These are phyloP conservation scores for Microchrysa polita DNA, from an alignment of 2,888 invertebrate genomes.

Conservation along the genomic window DNA sequence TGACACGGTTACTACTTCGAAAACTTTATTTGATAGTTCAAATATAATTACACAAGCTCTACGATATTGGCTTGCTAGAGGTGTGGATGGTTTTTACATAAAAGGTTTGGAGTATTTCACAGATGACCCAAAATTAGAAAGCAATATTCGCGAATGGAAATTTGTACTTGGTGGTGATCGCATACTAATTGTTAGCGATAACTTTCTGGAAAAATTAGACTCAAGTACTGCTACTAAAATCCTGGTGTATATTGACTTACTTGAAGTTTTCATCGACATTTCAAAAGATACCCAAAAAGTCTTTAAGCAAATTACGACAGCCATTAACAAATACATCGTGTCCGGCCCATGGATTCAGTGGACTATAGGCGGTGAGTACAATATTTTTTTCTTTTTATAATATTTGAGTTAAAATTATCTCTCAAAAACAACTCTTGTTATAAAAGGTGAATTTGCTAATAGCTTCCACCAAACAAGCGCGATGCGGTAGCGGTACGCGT, in stretches of 20 bases:
- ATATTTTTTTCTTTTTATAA: too few relatives aligned
- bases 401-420: too few relatives aligned
- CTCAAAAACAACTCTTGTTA: too few relatives aligned
- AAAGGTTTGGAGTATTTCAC: slow-evolving; percentile 78
- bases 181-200: slow-evolving; percentile 74
- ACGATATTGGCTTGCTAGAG: slow-evolving; percentile 75
- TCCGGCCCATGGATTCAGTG: slow-evolving; percentile 82
- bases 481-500: too few relatives aligned
- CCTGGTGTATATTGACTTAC: slow-evolving; percentile 74
- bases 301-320: slow-evolving; percentile 68
- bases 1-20: slow-evolving; percentile 36
- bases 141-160: slow-evolving; percentile 75
- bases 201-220: slow-evolving; percentile 66
- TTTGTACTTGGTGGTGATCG: slow-evolving; percentile 70
- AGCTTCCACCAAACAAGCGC: too few relatives aligned
- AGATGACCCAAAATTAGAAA: slow-evolving; percentile 69
- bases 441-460: too few relatives aligned
- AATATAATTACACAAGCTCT: slow-evolving; percentile 71
- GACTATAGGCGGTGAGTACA: slow-evolving; percentile 72
- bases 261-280: slow-evolving; percentile 75
- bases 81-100: slow-evolving; percentile 90
- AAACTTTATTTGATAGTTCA: slow-evolving; percentile 48
- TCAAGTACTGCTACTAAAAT: slow-evolving; percentile 68
- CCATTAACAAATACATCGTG: slow-evolving; percentile 70
- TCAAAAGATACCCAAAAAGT: slow-evolving; percentile 69